phyloP scores from a whole-genome alignment of 2,797 vertebrate genomes.

The Enteromius afrohamiltoni region DNA sequence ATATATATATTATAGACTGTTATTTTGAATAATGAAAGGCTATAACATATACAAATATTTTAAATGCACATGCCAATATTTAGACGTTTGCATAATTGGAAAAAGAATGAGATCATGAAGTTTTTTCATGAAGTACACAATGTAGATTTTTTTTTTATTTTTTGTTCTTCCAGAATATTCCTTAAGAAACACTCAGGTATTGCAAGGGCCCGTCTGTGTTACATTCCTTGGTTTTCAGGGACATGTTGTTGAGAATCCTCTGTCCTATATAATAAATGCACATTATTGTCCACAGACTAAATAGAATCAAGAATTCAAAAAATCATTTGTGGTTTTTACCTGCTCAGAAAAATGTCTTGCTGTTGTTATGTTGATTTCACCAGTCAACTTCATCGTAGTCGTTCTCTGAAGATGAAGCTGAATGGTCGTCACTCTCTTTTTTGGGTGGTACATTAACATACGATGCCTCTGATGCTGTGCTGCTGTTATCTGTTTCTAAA shows the following conservation, averaged over 20 bases:
- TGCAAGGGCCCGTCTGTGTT: neutral
- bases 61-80: neutral
- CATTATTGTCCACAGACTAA: slow-evolving; percentile 13
- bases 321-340: slow-evolving; percentile 4
- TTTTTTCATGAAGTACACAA: neutral
- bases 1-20: neutral
- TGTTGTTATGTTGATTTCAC: slow-evolving; percentile 30
- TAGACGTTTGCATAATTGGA: neutral
- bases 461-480: slow-evolving; percentile 58
- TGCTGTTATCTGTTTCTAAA: slow-evolving; percentile 53
- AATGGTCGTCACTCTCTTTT: slow-evolving; percentile 5
- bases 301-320: neutral
- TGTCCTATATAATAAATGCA: slow-evolving; percentile 6
- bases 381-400: slow-evolving; percentile 59
- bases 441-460: slow-evolving; percentile 58
- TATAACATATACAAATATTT: neutral
- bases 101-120: no score
- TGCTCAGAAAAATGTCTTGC: neutral
- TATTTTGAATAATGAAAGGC: neutral
- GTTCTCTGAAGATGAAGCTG: slow-evolving; percentile 34
- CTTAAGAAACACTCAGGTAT: slow-evolving; percentile 15
- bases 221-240: slow-evolving; percentile 20
- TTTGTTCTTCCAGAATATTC: neutral
- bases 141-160: neutral
- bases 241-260: neutral